phyloP scores from a whole-genome alignment of 2,113 vertebrate genomes.

The Pelodiscus sinensis region DNA sequence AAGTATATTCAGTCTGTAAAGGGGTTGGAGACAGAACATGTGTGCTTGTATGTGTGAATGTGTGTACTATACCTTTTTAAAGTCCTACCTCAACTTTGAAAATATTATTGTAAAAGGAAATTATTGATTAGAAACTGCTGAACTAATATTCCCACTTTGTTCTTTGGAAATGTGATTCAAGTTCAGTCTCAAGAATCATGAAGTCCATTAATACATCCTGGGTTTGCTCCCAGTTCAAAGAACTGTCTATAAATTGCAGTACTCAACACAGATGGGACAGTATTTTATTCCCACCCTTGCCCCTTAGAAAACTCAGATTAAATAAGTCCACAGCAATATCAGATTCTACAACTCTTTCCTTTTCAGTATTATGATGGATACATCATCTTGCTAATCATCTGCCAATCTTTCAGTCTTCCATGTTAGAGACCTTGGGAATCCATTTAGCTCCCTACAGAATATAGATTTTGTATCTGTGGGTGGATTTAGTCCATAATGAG shows the following conservation, averaged over 20 bases:
- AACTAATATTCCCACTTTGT: neutral
- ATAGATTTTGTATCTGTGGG: slow-evolving; percentile 39
- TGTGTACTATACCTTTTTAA: slow-evolving; percentile 20
- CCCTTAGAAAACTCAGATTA: slow-evolving; percentile 10
- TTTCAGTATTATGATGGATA: neutral
- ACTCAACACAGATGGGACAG: slow-evolving; percentile 20
- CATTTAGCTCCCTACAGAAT: slow-evolving; percentile 42
- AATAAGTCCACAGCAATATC: slow-evolving; percentile 22
- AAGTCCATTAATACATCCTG: neutral
- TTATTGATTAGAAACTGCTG: neutral
- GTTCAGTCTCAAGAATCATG: neutral
- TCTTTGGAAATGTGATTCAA: neutral
- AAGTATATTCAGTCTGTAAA: neutral
- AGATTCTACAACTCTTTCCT: neutral
- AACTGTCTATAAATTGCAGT: neutral
- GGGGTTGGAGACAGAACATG: neutral
- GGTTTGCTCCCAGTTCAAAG: slow-evolving; percentile 31
- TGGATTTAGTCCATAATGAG: slow-evolving; percentile 30
- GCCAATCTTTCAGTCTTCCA: slow-evolving; percentile 37
- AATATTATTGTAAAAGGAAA: slow-evolving; percentile 11
- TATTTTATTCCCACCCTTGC: neutral
- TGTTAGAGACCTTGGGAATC: slow-evolving; percentile 1
- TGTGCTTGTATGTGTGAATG: neutral
- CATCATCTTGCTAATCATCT: slow-evolving; percentile 43
- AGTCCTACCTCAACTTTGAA: slow-evolving; percentile 11